phyloP scores from a whole-genome alignment of 2,797 vertebrate genomes.

The Brotula barbata region DNA sequence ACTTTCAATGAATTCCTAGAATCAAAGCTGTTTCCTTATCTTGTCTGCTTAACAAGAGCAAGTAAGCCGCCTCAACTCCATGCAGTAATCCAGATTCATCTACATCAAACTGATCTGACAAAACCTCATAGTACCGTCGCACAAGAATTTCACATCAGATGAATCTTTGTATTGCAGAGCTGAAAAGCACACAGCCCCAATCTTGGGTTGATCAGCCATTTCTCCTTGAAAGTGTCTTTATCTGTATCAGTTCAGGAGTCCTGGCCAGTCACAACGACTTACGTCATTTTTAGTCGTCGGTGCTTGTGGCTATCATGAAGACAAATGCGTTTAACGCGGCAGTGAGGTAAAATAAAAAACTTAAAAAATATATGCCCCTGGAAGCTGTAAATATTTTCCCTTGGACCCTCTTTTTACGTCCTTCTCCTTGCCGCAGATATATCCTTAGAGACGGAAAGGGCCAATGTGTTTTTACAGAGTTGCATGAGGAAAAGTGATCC shows the following conservation, averaged over 20 bases:
- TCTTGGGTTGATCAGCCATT: constrained; percentile 26
- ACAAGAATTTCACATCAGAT: constrained; percentile 13
- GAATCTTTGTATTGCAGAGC: constrained; percentile 15
- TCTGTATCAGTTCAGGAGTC: too few species aligned
- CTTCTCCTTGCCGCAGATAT: constrained; percentile 46
- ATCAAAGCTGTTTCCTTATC: constrained; percentile 2
- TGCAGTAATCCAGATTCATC: constrained; percentile 16
- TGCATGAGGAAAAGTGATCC: constrained; percentile 53
- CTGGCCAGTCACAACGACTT: constrained; percentile 23
- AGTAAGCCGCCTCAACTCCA: constrained; percentile 15
- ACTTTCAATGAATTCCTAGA: constrained; percentile 1
- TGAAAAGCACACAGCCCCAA: constrained; percentile 22
- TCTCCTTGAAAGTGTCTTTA: constrained; percentile 10
- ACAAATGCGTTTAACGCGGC: constrained; percentile 63
- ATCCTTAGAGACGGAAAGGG: constrained; percentile 50
- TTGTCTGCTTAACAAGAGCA: too few species aligned
- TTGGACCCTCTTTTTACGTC: constrained; percentile 36
- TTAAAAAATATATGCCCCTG: too few species aligned
- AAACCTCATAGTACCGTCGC: constrained; percentile 3
- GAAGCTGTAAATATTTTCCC: constrained; percentile 58
- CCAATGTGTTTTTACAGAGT: constrained; percentile 68
- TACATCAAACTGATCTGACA: constrained; percentile 28
- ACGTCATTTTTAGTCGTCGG: constrained; percentile 60
- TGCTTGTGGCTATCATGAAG: constrained; percentile 57
- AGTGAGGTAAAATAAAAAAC: constrained; percentile 42